Base-by-base conservation (phyloP, 2,797 vertebrate genomes). In the Decapterus maruadsi region DNA sequence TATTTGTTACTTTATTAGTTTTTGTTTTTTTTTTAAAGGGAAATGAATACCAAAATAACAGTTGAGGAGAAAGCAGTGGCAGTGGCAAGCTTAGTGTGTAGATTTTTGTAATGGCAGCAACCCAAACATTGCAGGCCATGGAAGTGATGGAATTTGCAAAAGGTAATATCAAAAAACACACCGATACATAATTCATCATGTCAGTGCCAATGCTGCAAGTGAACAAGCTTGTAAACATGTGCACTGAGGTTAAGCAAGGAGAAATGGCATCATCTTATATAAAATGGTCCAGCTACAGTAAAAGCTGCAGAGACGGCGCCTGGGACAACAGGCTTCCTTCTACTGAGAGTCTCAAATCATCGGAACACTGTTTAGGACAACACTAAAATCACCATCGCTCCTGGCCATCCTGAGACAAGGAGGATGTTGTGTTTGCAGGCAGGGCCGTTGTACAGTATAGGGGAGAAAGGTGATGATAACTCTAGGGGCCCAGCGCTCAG, bases 341-440 rank as follows among this genome's bases (percentile, higher is more conserved):
- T 68, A 81, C 65, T 42, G 57, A 12, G 48, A 43, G 40, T 50
- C 61, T 85, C 51, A 78, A 84, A 83, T 83, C 65, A 85, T n/a
- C 61, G 72, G 60, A 75, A 31, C 67, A 73, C 57, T 67, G 74
- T 80, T 87, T 63, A 67, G 60, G 67, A 77, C 68, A 77, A 54
- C 56, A 55, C 57, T 61, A 53, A 20, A 84, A 66, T 79, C 58
- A 64, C 68, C 57, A 61, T 76, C 45, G 67, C 80, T 73, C 29
- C 71, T 16, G 77, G 86, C 64, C 61, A 73, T 36, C 1, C 3
- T 4, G 48, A 68, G 65, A 53, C 34, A 55, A 72, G 12, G 62
- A 73, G 8, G n/a, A n/a, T n/a, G n/a, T n/a, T n/a, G n/a, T n/a
- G n/a, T n/a, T n/a, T n/a, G n/a, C n/a, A n/a, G n/a, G n/a, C n/a